These are phyloP conservation scores for Pristionchus maxplancki DNA, from an alignment of 2,888 invertebrate genomes.

Conservation along the genomic window DNA sequence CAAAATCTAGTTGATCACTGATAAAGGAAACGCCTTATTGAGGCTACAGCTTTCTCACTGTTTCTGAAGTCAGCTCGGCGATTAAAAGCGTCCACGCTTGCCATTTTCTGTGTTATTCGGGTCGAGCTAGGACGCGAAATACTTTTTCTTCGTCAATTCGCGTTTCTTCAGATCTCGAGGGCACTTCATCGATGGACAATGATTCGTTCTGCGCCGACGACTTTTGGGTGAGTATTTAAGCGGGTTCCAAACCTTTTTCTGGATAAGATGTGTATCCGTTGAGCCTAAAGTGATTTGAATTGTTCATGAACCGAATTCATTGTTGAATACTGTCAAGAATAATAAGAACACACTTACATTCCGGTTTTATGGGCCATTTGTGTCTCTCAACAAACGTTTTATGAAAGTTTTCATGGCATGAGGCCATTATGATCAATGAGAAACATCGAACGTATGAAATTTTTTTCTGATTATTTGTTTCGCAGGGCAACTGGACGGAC, in stretches of 20 bases:
- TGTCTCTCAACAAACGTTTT: background rate
- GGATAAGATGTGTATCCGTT: no score
- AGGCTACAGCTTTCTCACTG: constrained; percentile 5
- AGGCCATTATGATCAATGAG: no score
- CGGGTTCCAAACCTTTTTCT: no score
- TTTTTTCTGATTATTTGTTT: background rate
- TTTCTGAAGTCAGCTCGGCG: background rate
- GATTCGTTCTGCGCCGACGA: background rate
- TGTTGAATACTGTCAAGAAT: no score
- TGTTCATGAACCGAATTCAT: no score
- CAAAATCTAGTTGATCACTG: background rate
- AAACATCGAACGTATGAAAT: no score
- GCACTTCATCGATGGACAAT: background rate
- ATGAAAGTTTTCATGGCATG: background rate
- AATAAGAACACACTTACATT: no score
- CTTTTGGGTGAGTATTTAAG: background rate
- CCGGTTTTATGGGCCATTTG: background rate
- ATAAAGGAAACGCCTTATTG: background rate
- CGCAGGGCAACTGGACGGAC: background rate
- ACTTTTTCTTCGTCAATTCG: background rate
- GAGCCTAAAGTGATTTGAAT: no score
- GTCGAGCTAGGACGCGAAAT: background rate
- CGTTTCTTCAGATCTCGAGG: background rate
- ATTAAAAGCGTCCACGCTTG: background rate
- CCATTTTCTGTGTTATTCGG: background rate